Base-by-base conservation (phyloP, 2,888 invertebrate genomes). In the Craniophora ligustri region DNA sequence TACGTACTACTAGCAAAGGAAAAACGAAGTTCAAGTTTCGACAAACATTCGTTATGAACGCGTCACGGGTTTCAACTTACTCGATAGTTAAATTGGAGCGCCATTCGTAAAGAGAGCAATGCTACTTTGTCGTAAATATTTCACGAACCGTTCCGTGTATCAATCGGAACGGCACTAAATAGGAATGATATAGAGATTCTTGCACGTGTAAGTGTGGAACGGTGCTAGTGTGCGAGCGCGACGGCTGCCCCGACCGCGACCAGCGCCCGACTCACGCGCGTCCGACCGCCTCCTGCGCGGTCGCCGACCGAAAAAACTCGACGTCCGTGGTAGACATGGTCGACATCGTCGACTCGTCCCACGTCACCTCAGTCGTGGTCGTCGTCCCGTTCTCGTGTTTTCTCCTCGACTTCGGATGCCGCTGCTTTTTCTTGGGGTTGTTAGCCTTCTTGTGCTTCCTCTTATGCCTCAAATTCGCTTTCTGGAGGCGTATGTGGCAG, bases 271-370 rank as follows among this genome's bases (percentile, higher is more conserved):
- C 90, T 90, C 86, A 93, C 88, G 90, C 90, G 86, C 90, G 94
- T 72, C 86, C 89, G 90, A 86, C 90, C 90, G 91, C 91, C 91
- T 93, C 93, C 89, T 88, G 94, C 88, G 92, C 92, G 88, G 91
- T 91, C 87, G 92, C 92, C 79, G 94, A 90, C 83, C 94, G 94
- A 88, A 94, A 94, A 91, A 94, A 94, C 94, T 94, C 94, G 62
- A 87, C 89, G 83, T 86, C 91, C 62, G 78, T 94, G 83, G 94
- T 93, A 45, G 91, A 92, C 89, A 91, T 89, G 10, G 92, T 92
- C 58, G 92, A 91, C 84, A 94, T 92, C 42, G 92, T 93, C 74
- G 94, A 93, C 79, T 92, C 92, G 76, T 93, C 92, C 86, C 92
- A 92, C 75, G 88, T 87, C 68, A 87, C 82, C 72, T 90, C 89